Evolutionary conservation across 2,113 vertebrate genomes (phyloP).

Genomic region (Centropus unirufus): DNA sequence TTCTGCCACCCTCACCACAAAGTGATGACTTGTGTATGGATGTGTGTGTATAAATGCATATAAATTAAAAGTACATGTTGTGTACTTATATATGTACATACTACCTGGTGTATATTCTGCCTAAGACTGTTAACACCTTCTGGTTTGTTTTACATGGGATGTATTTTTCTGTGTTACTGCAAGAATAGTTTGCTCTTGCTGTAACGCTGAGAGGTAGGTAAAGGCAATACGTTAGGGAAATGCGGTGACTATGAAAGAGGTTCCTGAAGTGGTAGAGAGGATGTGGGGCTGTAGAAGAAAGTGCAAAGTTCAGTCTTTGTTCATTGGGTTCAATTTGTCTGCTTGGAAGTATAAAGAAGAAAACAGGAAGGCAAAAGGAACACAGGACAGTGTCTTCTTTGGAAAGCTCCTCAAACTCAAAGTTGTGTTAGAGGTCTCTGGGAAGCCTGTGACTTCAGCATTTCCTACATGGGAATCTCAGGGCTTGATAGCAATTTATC

Average conservation of each 20-base stretch:
- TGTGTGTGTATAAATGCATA: no score
- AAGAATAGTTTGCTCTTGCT: background rate
- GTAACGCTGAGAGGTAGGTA: background rate
- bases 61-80: background rate
- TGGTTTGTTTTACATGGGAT: background rate
- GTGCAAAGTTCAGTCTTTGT: background rate
- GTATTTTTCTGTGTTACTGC: background rate
- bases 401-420: background rate
- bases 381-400: background rate
- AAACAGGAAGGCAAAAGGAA: background rate
- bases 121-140: background rate
- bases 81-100: background rate
- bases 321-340: background rate
- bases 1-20: background rate
- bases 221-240: background rate
- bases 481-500: background rate
- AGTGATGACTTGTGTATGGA: background rate
- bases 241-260: background rate
- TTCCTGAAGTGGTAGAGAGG: background rate
- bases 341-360: background rate
- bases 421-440: background rate
- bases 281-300: background rate
- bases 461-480: background rate
- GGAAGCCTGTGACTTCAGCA: background rate
- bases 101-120: background rate